A percentile compares a stretch with the other conserved stretches of the same genome.
These are phyloP conservation scores for Dunckerocampus dactyliophorus DNA, from an alignment of 2,113 vertebrate species.

Conservation along the genomic window DNA sequence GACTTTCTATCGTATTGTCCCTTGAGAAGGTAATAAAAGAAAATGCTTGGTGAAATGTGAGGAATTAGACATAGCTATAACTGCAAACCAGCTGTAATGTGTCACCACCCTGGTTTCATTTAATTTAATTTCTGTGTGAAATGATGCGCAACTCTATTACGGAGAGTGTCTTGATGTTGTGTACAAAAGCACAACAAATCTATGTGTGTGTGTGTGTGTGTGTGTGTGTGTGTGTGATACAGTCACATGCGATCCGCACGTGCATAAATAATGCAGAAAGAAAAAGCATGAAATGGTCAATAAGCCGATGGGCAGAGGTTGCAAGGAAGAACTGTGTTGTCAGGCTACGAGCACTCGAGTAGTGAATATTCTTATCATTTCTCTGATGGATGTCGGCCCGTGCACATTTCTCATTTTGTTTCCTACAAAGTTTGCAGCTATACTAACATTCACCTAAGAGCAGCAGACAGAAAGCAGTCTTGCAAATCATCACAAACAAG, in stretches of 20 bases:
- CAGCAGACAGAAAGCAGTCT: slow-evolving; percentile 6
- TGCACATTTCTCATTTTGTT: background rate
- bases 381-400: slow-evolving; percentile 8
- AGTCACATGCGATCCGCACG: slow-evolving; percentile 16
- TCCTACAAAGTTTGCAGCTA: slow-evolving; percentile 19
- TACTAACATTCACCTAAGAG: slow-evolving; percentile 24
- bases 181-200: slow-evolving; percentile 28
- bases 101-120: slow-evolving; percentile 17
- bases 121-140: slow-evolving; percentile 28
- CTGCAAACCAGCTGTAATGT: slow-evolving; percentile 17
- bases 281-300: slow-evolving; percentile 39
- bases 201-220: background rate
- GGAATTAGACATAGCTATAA: background rate
- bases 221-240: slow-evolving; percentile 7
- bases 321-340: slow-evolving; percentile 26
- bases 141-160: slow-evolving; percentile 37
- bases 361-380: slow-evolving; percentile 13
- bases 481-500: slow-evolving; percentile 20
- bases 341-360: slow-evolving; percentile 18
- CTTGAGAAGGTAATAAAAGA: no score
- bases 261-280: slow-evolving; percentile 36
- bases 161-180: slow-evolving; percentile 29
- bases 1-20: no score
- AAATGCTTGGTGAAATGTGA: background rate
- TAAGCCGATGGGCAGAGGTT: slow-evolving; percentile 27